Evolutionary conservation across 2,888 invertebrate species (phyloP).

Genomic region (Herminia tarsipennalis): DNA sequence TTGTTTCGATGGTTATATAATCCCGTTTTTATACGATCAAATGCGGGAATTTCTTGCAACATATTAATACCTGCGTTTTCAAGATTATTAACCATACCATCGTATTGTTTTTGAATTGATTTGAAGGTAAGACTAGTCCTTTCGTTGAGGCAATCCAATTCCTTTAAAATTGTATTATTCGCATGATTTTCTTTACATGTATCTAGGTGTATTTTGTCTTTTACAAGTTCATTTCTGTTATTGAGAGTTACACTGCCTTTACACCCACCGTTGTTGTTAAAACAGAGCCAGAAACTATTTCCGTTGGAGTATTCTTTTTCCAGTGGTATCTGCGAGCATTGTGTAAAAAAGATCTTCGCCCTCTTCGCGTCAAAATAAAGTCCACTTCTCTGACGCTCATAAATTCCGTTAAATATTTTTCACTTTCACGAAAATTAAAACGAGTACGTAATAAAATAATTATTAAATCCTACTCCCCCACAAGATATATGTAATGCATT

Average conservation of each 20-base stretch:
- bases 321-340: slow-evolving; percentile 10
- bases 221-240: slow-evolving; percentile 10
- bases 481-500: no score
- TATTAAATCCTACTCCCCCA: no score
- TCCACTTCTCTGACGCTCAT: no score
- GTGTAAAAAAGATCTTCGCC: slow-evolving; percentile 6
- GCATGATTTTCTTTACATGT: slow-evolving; percentile 8
- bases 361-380: slow-evolving; percentile 11
- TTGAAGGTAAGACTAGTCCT: slow-evolving; percentile 8
- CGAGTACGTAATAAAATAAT: no score
- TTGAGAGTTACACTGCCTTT: slow-evolving; percentile 12
- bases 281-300: slow-evolving; percentile 11
- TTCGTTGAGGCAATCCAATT: slow-evolving; percentile 8
- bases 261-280: slow-evolving; percentile 8
- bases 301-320: slow-evolving; percentile 11
- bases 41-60: slow-evolving; percentile 10
- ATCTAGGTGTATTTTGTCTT: slow-evolving; percentile 5
- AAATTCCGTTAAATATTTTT: no score
- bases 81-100: slow-evolving; percentile 11
- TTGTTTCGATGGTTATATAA: slow-evolving; percentile 21
- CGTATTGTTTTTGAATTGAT: slow-evolving; percentile 5
- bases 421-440: no score
- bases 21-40: slow-evolving; percentile 14
- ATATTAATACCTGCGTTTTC: slow-evolving; percentile 12
- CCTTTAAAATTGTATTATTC: slow-evolving; percentile 13